Percentiles rank a stretch among this genome's conserved stretches.
Evolutionary conservation across 37 sponge, comb jelly and placozoan genomes (phyloP).

Genomic region (Halisarca cf. caerulea): DNA sequence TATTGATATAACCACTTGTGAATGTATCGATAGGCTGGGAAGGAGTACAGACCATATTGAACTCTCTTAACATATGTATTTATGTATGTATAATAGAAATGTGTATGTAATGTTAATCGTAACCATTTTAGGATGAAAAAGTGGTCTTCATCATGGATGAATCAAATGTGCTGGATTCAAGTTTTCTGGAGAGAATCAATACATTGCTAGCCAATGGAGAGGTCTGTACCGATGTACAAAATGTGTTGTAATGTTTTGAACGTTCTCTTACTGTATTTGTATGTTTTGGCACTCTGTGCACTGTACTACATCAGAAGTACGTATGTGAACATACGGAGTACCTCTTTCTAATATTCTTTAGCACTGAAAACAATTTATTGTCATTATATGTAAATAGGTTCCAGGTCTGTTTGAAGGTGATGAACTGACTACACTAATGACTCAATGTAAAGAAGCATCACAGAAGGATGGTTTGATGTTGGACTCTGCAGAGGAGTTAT

Average conservation of each 20-base stretch:
- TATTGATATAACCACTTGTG: too few species aligned
- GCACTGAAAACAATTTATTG: not conserved
- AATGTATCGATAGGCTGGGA: too few species aligned
- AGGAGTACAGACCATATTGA: too few species aligned
- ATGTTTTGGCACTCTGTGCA: too few species aligned
- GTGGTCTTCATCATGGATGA: slow-evolving; percentile 96
- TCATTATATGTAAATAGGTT: slow-evolving; percentile 55
- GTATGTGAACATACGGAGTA: too few species aligned
- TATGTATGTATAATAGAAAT: not conserved
- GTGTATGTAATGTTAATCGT: not conserved
- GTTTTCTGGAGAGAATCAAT: slow-evolving; percentile 98
- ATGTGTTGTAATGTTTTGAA: too few species aligned
- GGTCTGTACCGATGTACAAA: slow-evolving; percentile 34
- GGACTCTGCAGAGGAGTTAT: slow-evolving; percentile 93
- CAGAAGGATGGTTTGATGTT: slow-evolving; percentile 94
- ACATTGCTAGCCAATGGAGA: slow-evolving; percentile 98
- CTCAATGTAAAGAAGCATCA: slow-evolving; percentile 97
- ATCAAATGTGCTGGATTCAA: slow-evolving; percentile 90
- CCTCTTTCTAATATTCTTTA: not conserved
- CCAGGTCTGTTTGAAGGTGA: slow-evolving; percentile 98
- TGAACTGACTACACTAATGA: slow-evolving; percentile 94
- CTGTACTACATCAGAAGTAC: too few species aligned
- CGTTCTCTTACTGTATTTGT: too few species aligned
- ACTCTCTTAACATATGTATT: not conserved
- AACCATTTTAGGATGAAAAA: slow-evolving; percentile 78